Conservation (phyloP, 2,888 invertebrate genomes). For the Cacoxenus indagator region DNA sequence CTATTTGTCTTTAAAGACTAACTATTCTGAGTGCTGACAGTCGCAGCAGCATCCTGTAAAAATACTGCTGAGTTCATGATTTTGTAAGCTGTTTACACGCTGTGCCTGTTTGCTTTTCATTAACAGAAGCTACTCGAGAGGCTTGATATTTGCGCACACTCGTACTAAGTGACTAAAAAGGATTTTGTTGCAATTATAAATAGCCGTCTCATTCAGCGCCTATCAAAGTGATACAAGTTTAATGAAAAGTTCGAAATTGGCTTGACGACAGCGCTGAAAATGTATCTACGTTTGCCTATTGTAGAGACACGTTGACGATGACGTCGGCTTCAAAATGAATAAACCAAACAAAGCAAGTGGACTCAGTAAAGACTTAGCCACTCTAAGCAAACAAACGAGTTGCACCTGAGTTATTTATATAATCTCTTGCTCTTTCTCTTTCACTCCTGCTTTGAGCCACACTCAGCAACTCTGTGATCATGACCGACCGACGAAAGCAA, state of each 20-base stretch:
- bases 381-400: neutral
- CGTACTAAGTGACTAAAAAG: conserved; percentile 49
- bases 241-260: neutral
- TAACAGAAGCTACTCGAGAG: conserved; percentile 49
- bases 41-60: conserved; percentile 32
- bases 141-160: conserved; percentile 44
- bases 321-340: conserved; percentile 21
- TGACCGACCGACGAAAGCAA: conserved; percentile 55
- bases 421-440: neutral
- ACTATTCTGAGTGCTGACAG: conserved; percentile 15
- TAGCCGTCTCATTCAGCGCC: neutral
- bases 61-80: conserved; percentile 49
- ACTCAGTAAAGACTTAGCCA: conserved; percentile 41
- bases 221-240: neutral
- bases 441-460: neutral
- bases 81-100: conserved; percentile 58
- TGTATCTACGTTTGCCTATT: neutral
- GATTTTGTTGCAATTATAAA: neutral
- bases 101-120: conserved; percentile 54
- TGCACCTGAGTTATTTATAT: conserved; percentile 28
- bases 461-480: conserved; percentile 44
- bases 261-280: neutral
- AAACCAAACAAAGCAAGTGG: conserved; percentile 18
- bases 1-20: conserved; percentile 1
- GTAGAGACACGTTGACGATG: conserved; percentile 3